Conservation (phyloP, 2,888 invertebrate genomes). For the Morpho deidamia region DNA sequence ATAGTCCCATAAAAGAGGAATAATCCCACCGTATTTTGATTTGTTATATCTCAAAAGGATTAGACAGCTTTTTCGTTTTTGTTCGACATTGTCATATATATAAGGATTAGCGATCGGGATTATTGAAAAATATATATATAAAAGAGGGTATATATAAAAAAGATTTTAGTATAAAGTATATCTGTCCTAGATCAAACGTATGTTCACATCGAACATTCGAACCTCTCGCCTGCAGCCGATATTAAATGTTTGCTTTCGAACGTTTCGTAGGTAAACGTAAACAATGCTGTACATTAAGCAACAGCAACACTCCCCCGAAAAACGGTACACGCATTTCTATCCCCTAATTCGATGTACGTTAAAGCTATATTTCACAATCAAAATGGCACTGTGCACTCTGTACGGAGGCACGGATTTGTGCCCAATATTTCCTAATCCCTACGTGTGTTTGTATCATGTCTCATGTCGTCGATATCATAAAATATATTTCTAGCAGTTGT, state of each 20-base stretch:
- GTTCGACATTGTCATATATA: too few species aligned
- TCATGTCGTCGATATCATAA: slow-evolving; percentile 14
- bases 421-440: slow-evolving; percentile 47
- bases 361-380: slow-evolving; percentile 21
- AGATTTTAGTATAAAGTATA: not conserved
- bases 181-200: slow-evolving; percentile 3
- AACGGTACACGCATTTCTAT: slow-evolving; percentile 5
- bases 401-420: slow-evolving; percentile 34
- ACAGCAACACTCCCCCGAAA: slow-evolving; percentile 3
- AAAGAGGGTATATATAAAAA: not conserved
- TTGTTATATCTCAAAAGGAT: too few species aligned
- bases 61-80: too few species aligned
- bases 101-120: too few species aligned
- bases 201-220: slow-evolving; percentile 12
- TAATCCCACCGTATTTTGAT: too few species aligned
- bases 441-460: slow-evolving; percentile 31
- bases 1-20: too few species aligned
- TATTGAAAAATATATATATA: too few species aligned
- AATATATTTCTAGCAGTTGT: slow-evolving; percentile 17
- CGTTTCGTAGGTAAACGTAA: slow-evolving; percentile 50
- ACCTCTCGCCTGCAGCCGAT: slow-evolving; percentile 41
- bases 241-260: slow-evolving; percentile 63
- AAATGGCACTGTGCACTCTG: slow-evolving; percentile 3
- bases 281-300: slow-evolving; percentile 34
- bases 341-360: slow-evolving; percentile 5